Base-by-base conservation (phyloP, 1,140 invertebrate genomes). In the Drosophila nannoptera region DNA sequence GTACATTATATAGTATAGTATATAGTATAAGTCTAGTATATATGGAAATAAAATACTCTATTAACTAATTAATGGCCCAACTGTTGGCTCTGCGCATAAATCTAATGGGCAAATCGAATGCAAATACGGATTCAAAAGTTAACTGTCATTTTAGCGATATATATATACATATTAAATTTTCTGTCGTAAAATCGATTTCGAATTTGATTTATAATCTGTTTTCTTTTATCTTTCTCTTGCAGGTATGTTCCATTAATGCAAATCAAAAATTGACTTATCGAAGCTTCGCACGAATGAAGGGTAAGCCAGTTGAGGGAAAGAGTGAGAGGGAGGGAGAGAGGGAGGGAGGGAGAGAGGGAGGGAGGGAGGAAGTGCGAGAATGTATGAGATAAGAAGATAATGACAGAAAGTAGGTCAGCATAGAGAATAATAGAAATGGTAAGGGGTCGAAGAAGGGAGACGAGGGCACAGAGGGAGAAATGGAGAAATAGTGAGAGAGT, bases 281-380 rank as follows among this genome's bases (percentile, higher is more conserved):
- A 54, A 66, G 42, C n/a, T 45, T 45, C 32, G 56, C 36, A 46
- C 43, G 59, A 67, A 78, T 78, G 67, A 71, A 36, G 60, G 73
- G 77, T 82, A 75, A 83, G 80, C 76, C 46, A 43, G 40, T 38
- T 38, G n/a, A 40, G 38, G 38, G 38, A 54, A 45, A 56, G 45
- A 59, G n/a, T 31, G 8, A 14, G 7, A 52, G 49, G 14, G 36
- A 9, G 14, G n/a, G n/a, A n/a, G n/a, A 8, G 40, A 29, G 42
- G 9, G n/a, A 53, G 9, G 12, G 22, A 12, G 36, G 11, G 35
- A 40, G 22, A 7, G 0, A 32, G 9, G 22, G 35, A 29, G 42
- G 9, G n/a, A 53, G 4, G 29, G 22, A 7, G 36, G 11, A 9
- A 29, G 22, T 7, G 0, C 12, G 9, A 22, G 16, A 7, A 22